Conservation (phyloP, 2,113 vertebrate species). For the Uria aalge region DNA sequence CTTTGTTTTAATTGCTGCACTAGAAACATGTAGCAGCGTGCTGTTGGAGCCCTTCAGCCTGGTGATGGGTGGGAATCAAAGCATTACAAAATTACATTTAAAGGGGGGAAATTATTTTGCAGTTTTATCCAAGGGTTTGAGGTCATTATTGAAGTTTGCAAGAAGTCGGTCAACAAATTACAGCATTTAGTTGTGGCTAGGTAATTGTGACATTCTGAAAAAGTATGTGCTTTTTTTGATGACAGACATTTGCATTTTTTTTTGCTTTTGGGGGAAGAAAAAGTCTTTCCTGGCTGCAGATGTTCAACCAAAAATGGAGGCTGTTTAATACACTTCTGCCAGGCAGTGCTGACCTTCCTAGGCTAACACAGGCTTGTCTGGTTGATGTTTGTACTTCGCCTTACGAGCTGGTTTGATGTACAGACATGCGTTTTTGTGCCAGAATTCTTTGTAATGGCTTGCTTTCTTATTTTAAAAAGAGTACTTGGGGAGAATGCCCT, state of each 20-base stretch:
- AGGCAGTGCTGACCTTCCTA: background rate
- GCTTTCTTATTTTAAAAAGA: background rate
- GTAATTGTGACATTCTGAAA: conserved; percentile 23
- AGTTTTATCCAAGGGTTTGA: conserved; percentile 19
- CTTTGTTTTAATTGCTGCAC: background rate
- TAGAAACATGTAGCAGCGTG: conserved; percentile 16
- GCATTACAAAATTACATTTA: background rate
- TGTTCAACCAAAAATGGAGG: background rate
- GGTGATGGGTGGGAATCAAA: conserved; percentile 19
- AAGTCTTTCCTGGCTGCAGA: background rate
- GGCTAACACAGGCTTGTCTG: background rate
- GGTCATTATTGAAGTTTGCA: background rate
- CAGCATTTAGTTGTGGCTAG: conserved; percentile 28
- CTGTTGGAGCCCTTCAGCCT: background rate
- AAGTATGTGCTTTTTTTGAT: background rate
- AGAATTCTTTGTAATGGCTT: background rate
- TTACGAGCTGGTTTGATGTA: background rate
- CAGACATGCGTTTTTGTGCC: background rate
- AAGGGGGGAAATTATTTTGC: conserved; percentile 27
- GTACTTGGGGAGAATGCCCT: background rate
- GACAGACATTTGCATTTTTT: conserved; percentile 28
- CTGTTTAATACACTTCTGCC: background rate
- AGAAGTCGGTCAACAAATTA: conserved; percentile 46
- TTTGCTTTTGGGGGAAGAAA: conserved; percentile 22
- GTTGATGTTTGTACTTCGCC: background rate